A percentile compares a stretch with the other conserved stretches of the same genome.
These are phyloP conservation scores for Toxotes jaculatrix DNA, from an alignment of 2,113 vertebrate genomes.

Conservation along the genomic window DNA sequence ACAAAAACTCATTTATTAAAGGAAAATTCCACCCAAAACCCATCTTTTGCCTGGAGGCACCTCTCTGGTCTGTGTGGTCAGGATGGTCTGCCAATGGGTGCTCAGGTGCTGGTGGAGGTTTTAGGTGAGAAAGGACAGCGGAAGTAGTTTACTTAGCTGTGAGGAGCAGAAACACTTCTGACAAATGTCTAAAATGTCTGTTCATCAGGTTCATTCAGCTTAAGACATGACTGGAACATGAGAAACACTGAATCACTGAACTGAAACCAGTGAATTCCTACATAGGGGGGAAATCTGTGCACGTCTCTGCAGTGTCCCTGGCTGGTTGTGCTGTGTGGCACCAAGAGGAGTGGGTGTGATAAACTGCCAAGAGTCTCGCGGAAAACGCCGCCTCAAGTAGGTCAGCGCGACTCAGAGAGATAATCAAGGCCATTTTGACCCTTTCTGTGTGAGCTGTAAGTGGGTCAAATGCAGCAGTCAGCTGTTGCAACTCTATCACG, in stretches of 20 bases:
- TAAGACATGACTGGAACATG: background rate
- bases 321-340: conserved; percentile 41
- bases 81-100: background rate
- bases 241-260: conserved; percentile 27
- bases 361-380: conserved; percentile 70
- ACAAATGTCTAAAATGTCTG: conserved; percentile 3
- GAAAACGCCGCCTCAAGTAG: conserved; percentile 78
- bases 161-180: background rate
- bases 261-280: conserved; percentile 34
- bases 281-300: background rate
- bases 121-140: too few species aligned
- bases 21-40: background rate
- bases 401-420: conserved; percentile 77
- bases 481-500: conserved; percentile 78
- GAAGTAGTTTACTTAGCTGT: background rate
- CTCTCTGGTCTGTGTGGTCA: background rate
- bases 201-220: background rate
- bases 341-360: conserved; percentile 50
- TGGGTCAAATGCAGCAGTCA: conserved; percentile 82
- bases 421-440: conserved; percentile 83
- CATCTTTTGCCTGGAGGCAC: background rate
- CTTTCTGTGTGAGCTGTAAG: conserved; percentile 78
- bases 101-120: background rate
- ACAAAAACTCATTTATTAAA: conserved; percentile 15
- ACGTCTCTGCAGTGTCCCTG: conserved; percentile 23